Evolutionary conservation across 2,888 invertebrate species (phyloP).

Genomic region (Ormyrus rosae): DNA sequence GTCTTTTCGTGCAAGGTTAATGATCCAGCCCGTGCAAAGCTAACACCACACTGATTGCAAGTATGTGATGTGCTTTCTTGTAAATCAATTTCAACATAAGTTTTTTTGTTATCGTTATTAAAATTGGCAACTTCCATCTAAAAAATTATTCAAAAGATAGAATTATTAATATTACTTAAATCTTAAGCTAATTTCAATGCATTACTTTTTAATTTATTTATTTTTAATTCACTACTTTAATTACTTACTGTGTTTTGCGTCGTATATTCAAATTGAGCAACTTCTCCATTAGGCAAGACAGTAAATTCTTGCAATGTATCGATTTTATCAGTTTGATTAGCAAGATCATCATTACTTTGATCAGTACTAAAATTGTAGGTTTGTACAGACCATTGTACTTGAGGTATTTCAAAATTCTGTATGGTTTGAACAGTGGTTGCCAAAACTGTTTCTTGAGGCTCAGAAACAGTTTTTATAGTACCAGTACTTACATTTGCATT

Average conservation of each 20-base stretch:
- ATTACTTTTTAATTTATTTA: no score
- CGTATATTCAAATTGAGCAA: conserved; percentile 69
- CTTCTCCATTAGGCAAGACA: conserved; percentile 71
- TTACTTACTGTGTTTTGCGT: conserved; percentile 62
- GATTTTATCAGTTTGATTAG: conserved; percentile 62
- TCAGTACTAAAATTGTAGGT: conserved; percentile 67
- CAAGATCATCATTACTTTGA: conserved; percentile 42
- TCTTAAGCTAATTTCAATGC: conserved; percentile 58
- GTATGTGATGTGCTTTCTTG: conserved; percentile 70
- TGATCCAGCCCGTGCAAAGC: conserved; percentile 75
- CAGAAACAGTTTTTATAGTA: conserved; percentile 57
- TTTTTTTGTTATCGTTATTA: conserved; percentile 54
- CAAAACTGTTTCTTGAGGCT: conserved; percentile 61
- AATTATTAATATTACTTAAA: conserved; percentile 57
- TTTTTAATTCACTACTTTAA: conserved; percentile 45
- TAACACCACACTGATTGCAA: conserved; percentile 75
- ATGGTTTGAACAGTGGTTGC: conserved; percentile 62
- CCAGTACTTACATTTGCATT: conserved; percentile 60
- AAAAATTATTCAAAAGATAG: conserved; percentile 54
- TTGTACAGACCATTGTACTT: conserved; percentile 69
- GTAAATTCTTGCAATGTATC: conserved; percentile 70
- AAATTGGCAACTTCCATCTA: conserved; percentile 63
- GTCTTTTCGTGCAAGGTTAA: conserved; percentile 73
- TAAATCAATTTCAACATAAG: conserved; percentile 62
- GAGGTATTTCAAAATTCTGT: conserved; percentile 67